Percentiles rank a stretch among this genome's conserved stretches.
Conservation (phyloP, 1,140 invertebrate genomes). For the Eriosoma lanigerum region DNA sequence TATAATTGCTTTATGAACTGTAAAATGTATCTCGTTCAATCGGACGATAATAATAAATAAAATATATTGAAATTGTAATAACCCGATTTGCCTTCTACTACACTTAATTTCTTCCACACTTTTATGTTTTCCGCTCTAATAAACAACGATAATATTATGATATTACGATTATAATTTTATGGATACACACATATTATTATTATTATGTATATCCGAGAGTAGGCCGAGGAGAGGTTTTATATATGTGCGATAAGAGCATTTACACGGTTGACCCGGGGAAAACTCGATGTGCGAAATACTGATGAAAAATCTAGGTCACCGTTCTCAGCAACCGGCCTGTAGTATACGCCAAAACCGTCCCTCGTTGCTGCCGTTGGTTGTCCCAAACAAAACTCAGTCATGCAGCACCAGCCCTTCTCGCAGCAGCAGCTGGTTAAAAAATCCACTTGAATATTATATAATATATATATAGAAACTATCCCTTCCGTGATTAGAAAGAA, state of each 20-base stretch:
- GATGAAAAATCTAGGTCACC: slow-evolving; percentile 36
- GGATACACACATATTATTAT: no score
- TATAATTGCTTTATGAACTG: no score
- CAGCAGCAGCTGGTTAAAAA: not conserved
- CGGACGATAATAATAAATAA: no score
- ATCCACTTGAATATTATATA: not conserved
- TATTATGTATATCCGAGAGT: no score
- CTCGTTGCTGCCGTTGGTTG: not conserved
- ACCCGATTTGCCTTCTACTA: no score
- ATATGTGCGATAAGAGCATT: slow-evolving; percentile 28
- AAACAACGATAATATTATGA: no score
- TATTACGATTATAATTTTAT: no score
- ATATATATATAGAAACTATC: not conserved
- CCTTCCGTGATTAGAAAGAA: not conserved
- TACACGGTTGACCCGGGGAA: slow-evolving; percentile 38
- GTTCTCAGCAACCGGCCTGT: slow-evolving; percentile 12
- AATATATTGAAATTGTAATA: no score
- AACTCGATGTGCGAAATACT: slow-evolving; percentile 23
- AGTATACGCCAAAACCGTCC: slow-evolving; percentile 5
- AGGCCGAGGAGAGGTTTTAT: slow-evolving; percentile 5
- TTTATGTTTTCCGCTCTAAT: no score
- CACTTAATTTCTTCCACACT: no score
- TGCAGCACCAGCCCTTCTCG: not conserved
- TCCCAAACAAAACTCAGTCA: not conserved
- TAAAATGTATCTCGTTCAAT: no score